Evolutionary conservation across 2,113 vertebrate species (phyloP).

Genomic region (Tauraco erythrolophus): DNA sequence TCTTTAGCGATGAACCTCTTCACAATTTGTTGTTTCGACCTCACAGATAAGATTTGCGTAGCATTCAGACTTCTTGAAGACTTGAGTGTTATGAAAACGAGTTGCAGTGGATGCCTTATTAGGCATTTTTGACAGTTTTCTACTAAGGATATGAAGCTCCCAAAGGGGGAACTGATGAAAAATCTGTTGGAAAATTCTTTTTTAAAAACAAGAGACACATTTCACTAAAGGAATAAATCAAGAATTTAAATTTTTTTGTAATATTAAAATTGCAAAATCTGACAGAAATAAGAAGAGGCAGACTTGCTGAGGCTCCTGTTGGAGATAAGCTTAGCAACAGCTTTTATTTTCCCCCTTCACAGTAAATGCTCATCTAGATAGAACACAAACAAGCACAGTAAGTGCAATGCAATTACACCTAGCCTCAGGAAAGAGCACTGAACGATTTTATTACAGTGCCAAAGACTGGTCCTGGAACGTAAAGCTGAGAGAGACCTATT

Average conservation of each 20-base stretch:
- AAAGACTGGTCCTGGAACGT: conserved; percentile 62
- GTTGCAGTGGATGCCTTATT: background rate
- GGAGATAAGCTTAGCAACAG: conserved; percentile 23
- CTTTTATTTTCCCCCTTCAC: conserved; percentile 35
- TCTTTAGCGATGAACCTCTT: background rate
- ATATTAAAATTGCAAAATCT: background rate
- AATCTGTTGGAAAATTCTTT: background rate
- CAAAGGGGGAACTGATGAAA: background rate
- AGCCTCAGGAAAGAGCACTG: conserved; percentile 58
- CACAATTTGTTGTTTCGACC: background rate
- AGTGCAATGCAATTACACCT: conserved; percentile 65
- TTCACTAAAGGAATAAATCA: background rate
- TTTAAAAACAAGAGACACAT: background rate
- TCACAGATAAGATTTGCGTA: background rate
- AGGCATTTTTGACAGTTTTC: background rate
- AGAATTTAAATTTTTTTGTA: background rate
- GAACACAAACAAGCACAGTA: conserved; percentile 26
- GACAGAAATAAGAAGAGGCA: background rate
- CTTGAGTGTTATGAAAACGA: background rate
- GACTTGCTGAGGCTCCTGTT: background rate
- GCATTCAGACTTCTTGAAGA: background rate
- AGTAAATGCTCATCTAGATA: conserved; percentile 42
- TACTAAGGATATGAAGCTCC: background rate
- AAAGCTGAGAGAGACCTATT: conserved; percentile 54
- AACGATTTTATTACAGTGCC: conserved; percentile 54